phyloP scores from a whole-genome alignment of 1,140 invertebrate species.

The Geopemphigus sp. region DNA sequence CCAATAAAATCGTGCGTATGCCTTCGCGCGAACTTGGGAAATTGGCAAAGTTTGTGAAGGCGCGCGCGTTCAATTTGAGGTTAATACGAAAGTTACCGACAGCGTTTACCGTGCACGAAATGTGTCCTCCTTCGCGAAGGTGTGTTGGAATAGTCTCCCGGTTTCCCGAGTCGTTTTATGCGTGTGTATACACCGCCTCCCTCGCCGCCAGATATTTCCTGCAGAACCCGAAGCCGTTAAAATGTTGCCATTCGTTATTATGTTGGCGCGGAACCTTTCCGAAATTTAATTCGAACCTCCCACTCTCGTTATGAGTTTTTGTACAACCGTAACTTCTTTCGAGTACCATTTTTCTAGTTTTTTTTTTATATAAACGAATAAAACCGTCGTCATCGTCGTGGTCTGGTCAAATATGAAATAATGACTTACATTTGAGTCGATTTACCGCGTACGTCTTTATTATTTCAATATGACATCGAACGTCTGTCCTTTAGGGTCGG shows the following conservation, averaged over 20 bases:
- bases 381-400: neutral
- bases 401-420: neutral
- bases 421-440: too few relatives aligned
- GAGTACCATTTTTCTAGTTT: neutral
- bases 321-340: neutral
- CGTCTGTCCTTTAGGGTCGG: too few relatives aligned
- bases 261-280: neutral
- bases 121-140: slow-evolving; percentile 10
- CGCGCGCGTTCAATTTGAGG: slow-evolving; percentile 1
- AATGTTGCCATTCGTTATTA: slow-evolving; percentile 9
- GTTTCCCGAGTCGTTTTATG: slow-evolving; percentile 22
- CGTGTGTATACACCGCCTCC: neutral
- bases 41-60: slow-evolving; percentile 48
- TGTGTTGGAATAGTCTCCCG: neutral
- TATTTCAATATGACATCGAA: too few relatives aligned
- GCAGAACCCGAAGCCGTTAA: slow-evolving; percentile 6
- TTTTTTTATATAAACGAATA: neutral
- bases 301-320: neutral
- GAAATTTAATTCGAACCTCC: slow-evolving; percentile 7
- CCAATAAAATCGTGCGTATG: slow-evolving; percentile 26
- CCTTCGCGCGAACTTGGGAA: slow-evolving; percentile 23
- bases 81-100: slow-evolving; percentile 27
- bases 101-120: slow-evolving; percentile 13
- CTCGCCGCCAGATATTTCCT: neutral
- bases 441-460: too few relatives aligned